These are phyloP conservation scores for cat (Felis catus) DNA, from an alignment of 2,113 vertebrate genomes.

Conservation along the genomic window F.catus_Fca126_mat1.0 CM031415.1:159566001-159566500, in stretches of 20 bases:
- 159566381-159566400: not conserved
- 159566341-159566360: not conserved
- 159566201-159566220: not conserved
- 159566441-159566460: conserved; percentile 33
- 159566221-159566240: not conserved
- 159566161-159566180: not conserved
- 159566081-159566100: not conserved
- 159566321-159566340: not conserved
- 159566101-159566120: not conserved
- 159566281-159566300: conserved; percentile 41
- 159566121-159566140: not conserved
- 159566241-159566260: not conserved
- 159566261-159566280: conserved; percentile 20
- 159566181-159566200: not conserved
- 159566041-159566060: not conserved
- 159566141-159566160: not conserved
- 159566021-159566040: not conserved
- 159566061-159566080: not conserved
- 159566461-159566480: not conserved
- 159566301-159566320: conserved; percentile 37
- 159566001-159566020: not conserved
- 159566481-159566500: not conserved
- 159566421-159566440: not conserved
- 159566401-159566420: not conserved
- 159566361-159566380: conserved; percentile 48